Conservation (phyloP, 92 coral and sea anemone genomes). For the Umimayanthus kanabou region DNA sequence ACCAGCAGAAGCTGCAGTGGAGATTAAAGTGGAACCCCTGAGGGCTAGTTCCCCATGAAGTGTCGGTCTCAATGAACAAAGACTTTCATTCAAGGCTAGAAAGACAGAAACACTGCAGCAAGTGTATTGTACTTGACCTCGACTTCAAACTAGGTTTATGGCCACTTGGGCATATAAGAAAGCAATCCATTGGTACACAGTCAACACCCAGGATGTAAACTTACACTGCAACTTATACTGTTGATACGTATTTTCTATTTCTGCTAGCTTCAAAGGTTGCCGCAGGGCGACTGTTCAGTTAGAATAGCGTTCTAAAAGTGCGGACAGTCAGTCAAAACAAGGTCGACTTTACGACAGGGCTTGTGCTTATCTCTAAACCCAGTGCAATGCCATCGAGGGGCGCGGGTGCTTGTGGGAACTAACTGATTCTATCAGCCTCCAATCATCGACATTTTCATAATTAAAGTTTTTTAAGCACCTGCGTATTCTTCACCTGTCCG, state of each 20-base stretch:
- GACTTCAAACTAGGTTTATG: no score
- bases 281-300: background rate
- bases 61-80: no score
- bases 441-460: background rate
- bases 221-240: background rate
- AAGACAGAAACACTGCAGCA: no score
- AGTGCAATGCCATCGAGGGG: background rate
- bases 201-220: background rate
- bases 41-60: no score
- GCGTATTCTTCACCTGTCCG: slow-evolving; percentile 27
- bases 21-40: no score
- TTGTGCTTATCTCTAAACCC: background rate
- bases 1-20: no score
- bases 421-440: background rate
- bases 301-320: background rate
- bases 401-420: slow-evolving; percentile 8
- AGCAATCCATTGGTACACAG: background rate
- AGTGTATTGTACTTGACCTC: no score
- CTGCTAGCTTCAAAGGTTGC: background rate
- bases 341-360: background rate
- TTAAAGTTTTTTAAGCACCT: slow-evolving; percentile 12
- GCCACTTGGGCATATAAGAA: no score
- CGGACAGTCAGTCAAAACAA: background rate
- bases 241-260: background rate
- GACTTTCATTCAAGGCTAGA: no score